phyloP scores from a whole-genome alignment of 2,797 vertebrate species.

The Nasua narica region DNA sequence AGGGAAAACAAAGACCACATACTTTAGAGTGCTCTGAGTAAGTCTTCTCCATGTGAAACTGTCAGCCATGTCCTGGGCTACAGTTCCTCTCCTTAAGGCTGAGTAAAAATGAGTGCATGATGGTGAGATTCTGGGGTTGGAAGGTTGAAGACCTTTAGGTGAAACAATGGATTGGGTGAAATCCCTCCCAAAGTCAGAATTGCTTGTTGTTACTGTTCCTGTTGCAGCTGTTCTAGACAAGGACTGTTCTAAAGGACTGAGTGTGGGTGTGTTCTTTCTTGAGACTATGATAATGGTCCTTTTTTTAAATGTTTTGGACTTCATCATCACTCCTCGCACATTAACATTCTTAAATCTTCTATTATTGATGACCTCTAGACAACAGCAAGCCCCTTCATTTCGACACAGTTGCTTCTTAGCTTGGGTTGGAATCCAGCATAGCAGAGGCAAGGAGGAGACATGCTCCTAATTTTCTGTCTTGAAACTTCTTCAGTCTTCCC shows the following conservation, averaged over 20 bases:
- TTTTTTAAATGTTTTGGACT: constrained; percentile 15
- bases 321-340: neutral
- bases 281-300: neutral
- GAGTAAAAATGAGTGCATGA: neutral
- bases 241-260: neutral
- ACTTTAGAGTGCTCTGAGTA: neutral
- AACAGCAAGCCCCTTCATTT: constrained; percentile 28
- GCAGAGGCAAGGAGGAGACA: neutral
- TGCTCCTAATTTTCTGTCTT: constrained; percentile 11
- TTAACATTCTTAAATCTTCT: constrained; percentile 21
- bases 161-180: neutral
- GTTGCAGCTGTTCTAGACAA: neutral
- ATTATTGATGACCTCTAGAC: constrained; percentile 27
- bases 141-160: neutral
- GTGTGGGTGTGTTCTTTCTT: neutral
- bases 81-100: neutral
- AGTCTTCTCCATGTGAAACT: neutral
- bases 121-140: neutral
- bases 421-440: neutral
- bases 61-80: neutral
- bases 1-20: neutral
- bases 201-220: neutral
- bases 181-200: neutral
- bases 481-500: neutral
- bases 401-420: neutral